Conservation (phyloP, 1,140 invertebrate species). For the Xylocopa sonorina region DNA sequence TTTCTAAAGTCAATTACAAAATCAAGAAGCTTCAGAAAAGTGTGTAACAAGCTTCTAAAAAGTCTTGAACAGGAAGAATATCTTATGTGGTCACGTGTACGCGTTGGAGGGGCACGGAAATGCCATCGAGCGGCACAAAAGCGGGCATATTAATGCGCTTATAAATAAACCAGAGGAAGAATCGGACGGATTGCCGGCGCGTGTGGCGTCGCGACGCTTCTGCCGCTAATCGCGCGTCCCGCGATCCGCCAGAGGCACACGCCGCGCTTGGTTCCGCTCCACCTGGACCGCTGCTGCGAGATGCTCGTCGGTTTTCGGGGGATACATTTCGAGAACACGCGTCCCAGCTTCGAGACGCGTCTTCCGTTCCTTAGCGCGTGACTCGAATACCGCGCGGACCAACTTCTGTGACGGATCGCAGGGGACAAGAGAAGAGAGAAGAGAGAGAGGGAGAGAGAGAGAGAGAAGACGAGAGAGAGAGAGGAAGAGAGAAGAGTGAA, state of each 20-base stretch:
- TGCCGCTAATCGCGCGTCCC: not conserved
- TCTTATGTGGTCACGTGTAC: not conserved
- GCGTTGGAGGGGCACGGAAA: slow-evolving; percentile 47
- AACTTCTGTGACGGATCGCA: too few species aligned
- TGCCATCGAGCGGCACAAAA: slow-evolving; percentile 71
- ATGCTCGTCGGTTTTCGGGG: slow-evolving; percentile 43
- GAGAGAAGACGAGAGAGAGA: too few species aligned
- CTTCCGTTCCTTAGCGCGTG: too few species aligned
- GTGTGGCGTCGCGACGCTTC: slow-evolving; percentile 30
- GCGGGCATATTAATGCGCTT: slow-evolving; percentile 75
- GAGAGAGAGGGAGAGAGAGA: too few species aligned
- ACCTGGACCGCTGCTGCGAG: slow-evolving; percentile 30
- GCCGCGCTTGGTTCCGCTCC: slow-evolving; percentile 40
- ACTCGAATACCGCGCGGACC: not conserved
- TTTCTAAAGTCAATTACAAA: not conserved
- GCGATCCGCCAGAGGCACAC: slow-evolving; percentile 17
- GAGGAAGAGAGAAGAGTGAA: too few species aligned
- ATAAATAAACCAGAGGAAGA: slow-evolving; percentile 77
- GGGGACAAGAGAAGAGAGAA: too few species aligned
- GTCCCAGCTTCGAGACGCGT: not conserved
- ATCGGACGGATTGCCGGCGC: slow-evolving; percentile 56
- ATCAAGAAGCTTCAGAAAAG: not conserved
- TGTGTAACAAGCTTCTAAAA: too few species aligned
- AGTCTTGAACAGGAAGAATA: too few species aligned
- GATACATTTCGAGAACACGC: slow-evolving; percentile 40